Base-by-base conservation (phyloP, 1,140 invertebrate genomes). In the Andrena cerasifolii region DNA sequence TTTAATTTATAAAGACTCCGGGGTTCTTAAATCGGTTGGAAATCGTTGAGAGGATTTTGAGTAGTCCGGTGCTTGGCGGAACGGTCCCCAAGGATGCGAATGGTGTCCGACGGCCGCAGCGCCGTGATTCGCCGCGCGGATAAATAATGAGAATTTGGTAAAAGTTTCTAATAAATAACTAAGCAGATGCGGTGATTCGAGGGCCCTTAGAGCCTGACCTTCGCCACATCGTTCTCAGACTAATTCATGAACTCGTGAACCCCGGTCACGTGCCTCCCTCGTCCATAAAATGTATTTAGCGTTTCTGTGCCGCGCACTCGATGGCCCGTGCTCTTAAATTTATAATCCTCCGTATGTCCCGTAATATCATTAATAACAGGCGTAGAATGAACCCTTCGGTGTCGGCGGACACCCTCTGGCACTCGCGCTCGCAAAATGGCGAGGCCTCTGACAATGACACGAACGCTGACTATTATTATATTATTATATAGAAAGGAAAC, bases 231-330 rank as follows among this genome's bases (percentile, higher is more conserved):
- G 26, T 66, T 47, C 16, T 24, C n/a, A 58, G 65, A 54, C 73
- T 76, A 76, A 76, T 76, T 76, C 73, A 58, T 47, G 53, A 58
- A 68, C 73, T 59, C 65, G 49, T 76, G 53, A 76, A 76, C 73
- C 53, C 73, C 21, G 65, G 53, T 76, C 73, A 67, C 73, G 73
- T 68, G 73, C 73, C 73, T 33, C 65, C 65, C 73, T 76, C 62
- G 73, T 76, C 59, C 73, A 31, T 67, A 58, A 76, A 76, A 76
- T 76, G 65, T 76, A 66, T 68, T 76, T 76, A 76, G 73, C 66
- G 54, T 76, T 68, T 58, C 65, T 59, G 33, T 68, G 53, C 53
- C 16, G 24, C 62, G 56, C 53, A 47, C 49, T 65, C 67, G 53
- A 68, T 47, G 21, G 73, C 31, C n/a, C 12, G 3, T 47, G 65